These are phyloP conservation scores for Argopecten irradians DNA, from an alignment of 1,140 invertebrate species.

Conservation along the genomic window DNA sequence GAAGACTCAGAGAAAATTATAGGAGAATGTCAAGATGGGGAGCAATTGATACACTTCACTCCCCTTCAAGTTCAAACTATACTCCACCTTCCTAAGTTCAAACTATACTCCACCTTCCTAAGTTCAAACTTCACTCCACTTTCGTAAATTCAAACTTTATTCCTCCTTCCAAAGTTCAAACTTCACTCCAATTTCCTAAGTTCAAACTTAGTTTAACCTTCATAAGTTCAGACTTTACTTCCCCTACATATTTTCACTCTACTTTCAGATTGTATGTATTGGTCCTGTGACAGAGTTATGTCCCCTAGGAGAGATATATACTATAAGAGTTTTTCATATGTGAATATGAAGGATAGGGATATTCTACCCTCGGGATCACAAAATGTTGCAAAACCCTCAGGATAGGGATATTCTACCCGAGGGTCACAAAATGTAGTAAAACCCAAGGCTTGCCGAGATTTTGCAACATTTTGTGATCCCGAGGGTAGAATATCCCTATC, in stretches of 20 bases:
- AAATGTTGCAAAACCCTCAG: too few species aligned
- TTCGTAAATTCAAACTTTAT: neutral
- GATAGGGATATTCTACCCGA: too few species aligned
- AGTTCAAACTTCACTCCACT: neutral
- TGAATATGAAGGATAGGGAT: too few species aligned
- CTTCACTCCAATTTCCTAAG: neutral
- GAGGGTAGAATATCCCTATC: too few species aligned
- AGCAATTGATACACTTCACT: conserved; percentile 80
- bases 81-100: conserved; percentile 40
- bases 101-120: neutral
- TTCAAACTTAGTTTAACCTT: neutral
- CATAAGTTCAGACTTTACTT: neutral
- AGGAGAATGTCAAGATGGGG: conserved; percentile 80
- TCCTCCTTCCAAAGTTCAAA: neutral
- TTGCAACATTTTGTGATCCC: too few species aligned
- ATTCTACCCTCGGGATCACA: too few species aligned
- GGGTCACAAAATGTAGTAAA: too few species aligned
- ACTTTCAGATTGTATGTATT: too few species aligned
- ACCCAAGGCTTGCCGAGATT: too few species aligned
- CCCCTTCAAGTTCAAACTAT: conserved; percentile 74
- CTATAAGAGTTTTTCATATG: too few species aligned
- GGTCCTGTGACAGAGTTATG: too few species aligned
- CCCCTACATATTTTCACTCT: neutral
- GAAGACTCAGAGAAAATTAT: conserved; percentile 78
- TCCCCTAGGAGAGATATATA: too few species aligned